Base-by-base conservation (phyloP, 2,113 vertebrate genomes). In the Gymnocephalus cernua region DNA sequence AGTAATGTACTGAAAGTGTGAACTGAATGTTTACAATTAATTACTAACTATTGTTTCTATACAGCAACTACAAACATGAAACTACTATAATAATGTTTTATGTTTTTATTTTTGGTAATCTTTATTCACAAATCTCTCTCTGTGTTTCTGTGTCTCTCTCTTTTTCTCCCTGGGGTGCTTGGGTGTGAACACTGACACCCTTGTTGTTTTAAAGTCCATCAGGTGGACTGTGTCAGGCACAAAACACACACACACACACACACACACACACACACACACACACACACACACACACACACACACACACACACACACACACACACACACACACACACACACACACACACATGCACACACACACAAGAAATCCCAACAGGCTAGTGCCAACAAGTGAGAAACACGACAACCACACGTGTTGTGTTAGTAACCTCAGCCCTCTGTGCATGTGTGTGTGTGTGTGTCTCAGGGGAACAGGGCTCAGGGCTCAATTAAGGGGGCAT, bases 401-500 rank as follows among this genome's bases (percentile, higher is more conserved):
- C 48, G 79, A 83, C 84, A 84, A 85, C 78, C 86, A 66, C 91
- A 84, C 87, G 85, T 92, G 92, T 91, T 94, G 91, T 93, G 91
- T 93, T 92, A 90, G 91, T 94, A 94, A 94, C 89, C 91, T 90
- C 91, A 91, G 89, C 89, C 89, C 88, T 77, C n/a, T 67, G 61
- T 70, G 79, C 67, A 66, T 62, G 76, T 68, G 69, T 66, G 57
- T 77, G 77, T 50, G 54, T 32, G 61, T 64, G 80, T 72, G 63
- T 80, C 81, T 81, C 88, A 69, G 66, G 86, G 89, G 91, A 90
- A 74, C 68, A 56, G 76, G 87, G 86, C 92, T 94, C 92, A 91
- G 91, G 90, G 92, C 92, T 92, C 92, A 93, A 95, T 95, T 95
- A 95, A 93, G 83, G 75, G 71, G 86, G 89, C 90, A 94, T 94